Base-by-base conservation (phyloP, 2,888 invertebrate genomes). In the Lasius fuliginosus region DNA sequence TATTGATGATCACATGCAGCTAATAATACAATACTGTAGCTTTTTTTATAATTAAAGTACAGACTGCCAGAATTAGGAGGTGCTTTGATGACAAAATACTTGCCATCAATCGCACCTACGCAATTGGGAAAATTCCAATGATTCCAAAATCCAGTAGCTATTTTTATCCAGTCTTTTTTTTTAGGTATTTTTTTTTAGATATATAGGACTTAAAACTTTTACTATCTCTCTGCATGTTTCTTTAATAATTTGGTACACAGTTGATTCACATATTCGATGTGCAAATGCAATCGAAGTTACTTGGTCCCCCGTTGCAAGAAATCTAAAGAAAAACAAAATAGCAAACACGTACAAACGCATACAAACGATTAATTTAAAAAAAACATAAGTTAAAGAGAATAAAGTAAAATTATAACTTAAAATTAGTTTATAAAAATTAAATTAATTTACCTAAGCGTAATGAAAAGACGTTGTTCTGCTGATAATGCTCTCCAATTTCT, bases 41-140 rank as follows among this genome's bases (percentile, higher is more conserved):
- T 49, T 67, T 87, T 30, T 69, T 91, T 87, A 68, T 77, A 86
- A 49, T 87, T 87, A 60, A 84, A 86, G 74, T 64, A 92, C 18
- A 69, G 8, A 11, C 87, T 74, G 23, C 90, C 91, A 71, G 84
- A 90, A 36, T 90, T 85, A 65, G 76, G 18, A 33, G 91, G 90
- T 40, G 84, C 79, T 86, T 89, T 81, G 15, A 92, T 88, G 11
- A 62, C 9, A 11, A n/a, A 62, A 62, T 62, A 33, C 33, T 62
- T 33, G 2, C 62, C 33, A 18, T 62, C 62, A 15, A 33, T 33
- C 30, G 30, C 30, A 33, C 30, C 30, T 33, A 33, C 30, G 30
- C 30, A 33, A 33, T 33, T 33, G 1, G 62, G 62, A 33, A 62
- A 62, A 33, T 62, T 62, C 62, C 33, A 62, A 62, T 18, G 18